Percentiles rank a stretch among this genome's conserved stretches.
Evolutionary conservation across 2,113 vertebrate genomes (phyloP).

Genomic region (Aphelocoma coerulescens): DNA sequence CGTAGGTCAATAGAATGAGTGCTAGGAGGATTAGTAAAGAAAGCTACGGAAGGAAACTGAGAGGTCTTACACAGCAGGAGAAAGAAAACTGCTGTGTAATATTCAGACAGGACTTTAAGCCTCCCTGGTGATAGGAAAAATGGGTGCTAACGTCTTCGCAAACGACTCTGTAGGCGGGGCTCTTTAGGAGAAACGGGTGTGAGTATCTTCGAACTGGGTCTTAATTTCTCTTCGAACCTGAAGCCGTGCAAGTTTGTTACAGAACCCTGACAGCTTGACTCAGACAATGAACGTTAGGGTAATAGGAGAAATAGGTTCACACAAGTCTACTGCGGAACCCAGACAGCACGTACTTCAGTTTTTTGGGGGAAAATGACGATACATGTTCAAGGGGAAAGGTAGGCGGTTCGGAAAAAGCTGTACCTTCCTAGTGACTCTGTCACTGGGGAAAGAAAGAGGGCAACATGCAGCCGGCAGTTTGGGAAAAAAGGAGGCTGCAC

Average conservation of each 20-base stretch:
- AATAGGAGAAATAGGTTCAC: not conserved
- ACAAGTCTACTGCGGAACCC: not conserved
- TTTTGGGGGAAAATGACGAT: rapidly evolving
- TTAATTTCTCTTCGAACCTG: not conserved
- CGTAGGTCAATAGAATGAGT: not conserved
- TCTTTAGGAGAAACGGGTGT: not conserved
- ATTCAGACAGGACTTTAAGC: not conserved
- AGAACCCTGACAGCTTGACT: not conserved
- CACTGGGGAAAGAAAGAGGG: not conserved
- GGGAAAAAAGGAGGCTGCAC: not conserved
- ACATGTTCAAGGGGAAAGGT: not conserved
- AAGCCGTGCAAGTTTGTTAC: not conserved
- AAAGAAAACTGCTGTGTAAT: not conserved
- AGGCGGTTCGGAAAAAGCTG: not conserved
- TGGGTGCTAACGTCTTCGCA: not conserved
- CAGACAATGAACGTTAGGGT: not conserved
- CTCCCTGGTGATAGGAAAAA: not conserved
- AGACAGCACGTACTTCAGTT: not conserved
- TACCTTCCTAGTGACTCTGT: not conserved
- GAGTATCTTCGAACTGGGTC: not conserved
- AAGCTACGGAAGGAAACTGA: not conserved
- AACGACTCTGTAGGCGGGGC: rapidly evolving
- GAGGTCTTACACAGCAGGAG: not conserved
- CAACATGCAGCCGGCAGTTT: rapidly evolving
- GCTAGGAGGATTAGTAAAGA: not conserved